Evolutionary conservation across 2,113 vertebrate species (phyloP), one percentile per base, ranked within the genome.

Genomic region (Etheostoma cragini): DNA sequence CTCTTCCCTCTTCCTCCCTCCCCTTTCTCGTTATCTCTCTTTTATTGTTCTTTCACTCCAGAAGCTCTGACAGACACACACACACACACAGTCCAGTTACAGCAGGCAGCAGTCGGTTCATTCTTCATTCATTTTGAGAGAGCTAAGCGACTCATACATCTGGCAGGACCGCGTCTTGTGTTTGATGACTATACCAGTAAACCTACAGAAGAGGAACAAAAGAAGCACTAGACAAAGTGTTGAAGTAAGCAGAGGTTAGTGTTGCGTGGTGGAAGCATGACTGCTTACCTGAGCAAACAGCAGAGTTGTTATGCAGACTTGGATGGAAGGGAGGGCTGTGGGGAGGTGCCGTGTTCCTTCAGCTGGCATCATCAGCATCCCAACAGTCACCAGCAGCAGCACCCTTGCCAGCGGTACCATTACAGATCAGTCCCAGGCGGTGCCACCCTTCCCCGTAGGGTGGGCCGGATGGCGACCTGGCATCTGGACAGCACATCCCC

Each of bases 221-320:
- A 50, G 78, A 80, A 78, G 81, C 30, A 33, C 60, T 54, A n/a
- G 38, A 81, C 5, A 72, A 52, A 70, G 70, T 49, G 56, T 53
- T 72, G 50, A 75, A 71, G 81, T 65, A 0, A 78, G 68, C 56
- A 54, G 52, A 66, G 85, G 53, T 71, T 68, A 63, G 54, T 26
- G 80, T 74, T 17, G 56, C 4, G 33, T 38, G 45, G 70, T n/a
- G n/a, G 33, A 71, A 81, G 79, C 80, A 97, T 97, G 97, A 96
- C 93, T 2, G 87, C 95, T 6, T 95, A 96, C 92, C 95, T 97
- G 69, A 92, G 90, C 80, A 87, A 94, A 88, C 96, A 96, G 91
- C 96, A 92, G 77, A 93, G 95, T 92, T 96, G 95, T 87, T 90
- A 93, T 93, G 74, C 91, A 47, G 95, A 93, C 70, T 76, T 91